Conservation (phyloP, 2,797 vertebrate genomes). For the Gambelia wislizenii region DNA sequence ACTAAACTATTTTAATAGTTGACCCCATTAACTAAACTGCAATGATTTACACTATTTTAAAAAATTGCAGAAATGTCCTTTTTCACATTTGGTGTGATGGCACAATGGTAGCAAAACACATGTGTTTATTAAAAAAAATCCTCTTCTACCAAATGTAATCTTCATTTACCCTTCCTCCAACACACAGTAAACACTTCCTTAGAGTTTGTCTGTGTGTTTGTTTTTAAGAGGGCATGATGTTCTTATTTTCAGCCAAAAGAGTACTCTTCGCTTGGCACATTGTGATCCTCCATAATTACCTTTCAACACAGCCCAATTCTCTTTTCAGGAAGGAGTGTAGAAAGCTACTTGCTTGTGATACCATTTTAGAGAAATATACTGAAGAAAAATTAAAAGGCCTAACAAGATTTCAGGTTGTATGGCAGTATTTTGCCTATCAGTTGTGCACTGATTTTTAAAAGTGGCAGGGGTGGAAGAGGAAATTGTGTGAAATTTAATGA, state of each 20-base stretch:
- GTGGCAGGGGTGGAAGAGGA: not conserved
- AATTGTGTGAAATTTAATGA: not conserved
- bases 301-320: not conserved
- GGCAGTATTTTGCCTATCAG: not conserved
- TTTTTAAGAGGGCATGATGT: not conserved
- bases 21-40: not conserved
- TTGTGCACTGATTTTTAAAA: not conserved
- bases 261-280: not conserved
- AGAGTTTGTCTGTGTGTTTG: not conserved
- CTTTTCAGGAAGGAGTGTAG: not conserved
- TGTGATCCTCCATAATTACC: not conserved
- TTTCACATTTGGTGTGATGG: not conserved
- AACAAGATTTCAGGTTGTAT: not conserved
- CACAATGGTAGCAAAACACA: not conserved
- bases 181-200: not conserved
- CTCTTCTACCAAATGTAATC: not conserved
- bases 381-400: not conserved
- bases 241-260: not conserved
- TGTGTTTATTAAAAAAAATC: not conserved
- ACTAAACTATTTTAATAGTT: not conserved
- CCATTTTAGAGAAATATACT: conserved; percentile 14
- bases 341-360: not conserved
- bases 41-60: not conserved
- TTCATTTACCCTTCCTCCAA: not conserved
- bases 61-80: not conserved